Base-by-base conservation (phyloP, 2,888 invertebrate species). In the Helicoverpa assulta region DNA sequence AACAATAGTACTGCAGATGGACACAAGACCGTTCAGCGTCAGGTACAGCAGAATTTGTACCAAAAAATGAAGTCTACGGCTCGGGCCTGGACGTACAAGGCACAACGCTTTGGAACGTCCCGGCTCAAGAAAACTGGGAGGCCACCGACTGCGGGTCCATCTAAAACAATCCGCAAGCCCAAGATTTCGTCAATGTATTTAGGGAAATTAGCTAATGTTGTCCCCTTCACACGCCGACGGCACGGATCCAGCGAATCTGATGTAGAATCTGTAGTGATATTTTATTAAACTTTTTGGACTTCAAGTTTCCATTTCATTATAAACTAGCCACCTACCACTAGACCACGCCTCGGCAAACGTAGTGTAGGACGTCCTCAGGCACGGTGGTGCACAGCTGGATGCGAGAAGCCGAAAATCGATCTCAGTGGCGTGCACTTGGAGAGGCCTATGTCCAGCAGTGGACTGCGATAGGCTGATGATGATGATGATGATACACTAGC, bases 121-220 rank as follows among this genome's bases (percentile, higher is more conserved):
- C 21, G 5, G 0, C 29, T 19, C 21, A 85, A 78, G 43, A 84
- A 71, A 63, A 74, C 66, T 37, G 84, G 81, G 1, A 78, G 82
- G 55, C 78, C 85, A 0, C 81, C 84, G 0, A 85, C 81, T 65
- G 81, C 84, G 6, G 84, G 84, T 0, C 73, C 85, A 2, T 88
- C 85, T 4, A 87, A 68, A 70, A 81, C 54, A 7, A 60, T 26
- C 16, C 86, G 71, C 76, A 76, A 40, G 50, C 5, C 26, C 21
- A 78, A 69, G 26, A 63, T 83, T 12, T 75, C 76, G 0, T 61
- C 72, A 1, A 57, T 89, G 62, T 90, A 87, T 61, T 40, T 78
- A 4, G 90, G 90, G 4, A 90, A 89, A 67, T 73, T 90, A 40
- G 84, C 85, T 0, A 89, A 90, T 67, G 76, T 87, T 37, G 86